Evolutionary conservation across 2,888 invertebrate genomes (phyloP).

Genomic region (Liposcelis brunnea): DNA sequence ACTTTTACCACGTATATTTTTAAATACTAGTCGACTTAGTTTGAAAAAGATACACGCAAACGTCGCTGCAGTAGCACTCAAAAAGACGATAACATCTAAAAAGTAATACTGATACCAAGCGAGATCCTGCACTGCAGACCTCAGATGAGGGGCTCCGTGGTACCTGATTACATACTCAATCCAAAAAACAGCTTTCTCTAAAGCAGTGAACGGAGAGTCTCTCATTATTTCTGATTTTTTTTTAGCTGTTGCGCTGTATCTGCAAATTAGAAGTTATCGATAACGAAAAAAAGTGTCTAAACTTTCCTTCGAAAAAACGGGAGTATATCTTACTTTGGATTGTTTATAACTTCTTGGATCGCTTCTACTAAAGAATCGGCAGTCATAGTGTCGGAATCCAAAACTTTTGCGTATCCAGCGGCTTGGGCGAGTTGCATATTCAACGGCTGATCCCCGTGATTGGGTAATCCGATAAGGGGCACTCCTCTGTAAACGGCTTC

Average conservation of each 20-base stretch:
- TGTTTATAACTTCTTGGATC: conserved; percentile 23
- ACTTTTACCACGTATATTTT: too few relatives aligned
- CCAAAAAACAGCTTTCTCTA: conserved; percentile 16
- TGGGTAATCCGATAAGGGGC: conserved; percentile 29
- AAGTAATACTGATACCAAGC: conserved; percentile 18
- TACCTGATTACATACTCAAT: conserved; percentile 15
- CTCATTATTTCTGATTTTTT: conserved; percentile 4
- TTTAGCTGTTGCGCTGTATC: background rate
- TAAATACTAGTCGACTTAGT: too few relatives aligned
- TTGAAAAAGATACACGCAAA: too few relatives aligned
- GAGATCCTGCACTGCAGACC: conserved; percentile 16
- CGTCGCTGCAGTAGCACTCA: conserved; percentile 34
- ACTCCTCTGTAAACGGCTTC: conserved; percentile 28
- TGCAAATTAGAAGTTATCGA: too few relatives aligned
- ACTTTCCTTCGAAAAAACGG: conserved; percentile 18
- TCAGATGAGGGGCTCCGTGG: conserved; percentile 17
- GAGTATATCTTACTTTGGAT: conserved; percentile 26
- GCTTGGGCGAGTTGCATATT: conserved; percentile 25
- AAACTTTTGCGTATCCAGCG: conserved; percentile 25
- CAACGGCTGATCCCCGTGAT: conserved; percentile 29
- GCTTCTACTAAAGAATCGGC: conserved; percentile 23
- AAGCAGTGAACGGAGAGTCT: conserved; percentile 10
- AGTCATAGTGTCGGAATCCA: conserved; percentile 25
- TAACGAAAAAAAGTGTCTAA: too few relatives aligned
- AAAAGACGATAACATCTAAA: conserved; percentile 17